These are phyloP conservation scores for Pycnonotus jocosus DNA, from an alignment of 2,113 vertebrate genomes.

Conservation along the genomic window DNA sequence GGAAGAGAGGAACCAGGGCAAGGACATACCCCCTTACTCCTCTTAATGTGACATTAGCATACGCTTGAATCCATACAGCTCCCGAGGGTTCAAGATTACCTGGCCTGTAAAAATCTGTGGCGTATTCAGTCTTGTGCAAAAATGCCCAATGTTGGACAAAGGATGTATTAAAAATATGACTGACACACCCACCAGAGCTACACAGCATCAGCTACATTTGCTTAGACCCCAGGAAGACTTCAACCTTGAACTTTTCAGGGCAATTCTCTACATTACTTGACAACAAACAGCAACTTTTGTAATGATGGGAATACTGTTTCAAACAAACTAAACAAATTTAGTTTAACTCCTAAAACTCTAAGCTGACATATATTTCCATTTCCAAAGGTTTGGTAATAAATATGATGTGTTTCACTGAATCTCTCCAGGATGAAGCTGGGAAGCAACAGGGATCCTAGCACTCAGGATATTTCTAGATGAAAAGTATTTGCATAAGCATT, in stretches of 20 bases:
- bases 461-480: neutral
- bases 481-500: neutral
- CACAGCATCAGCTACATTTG: neutral
- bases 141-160: neutral
- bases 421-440: conserved; percentile 29
- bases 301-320: neutral
- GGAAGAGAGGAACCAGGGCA: neutral
- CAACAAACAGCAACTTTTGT: neutral
- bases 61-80: neutral
- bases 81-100: neutral
- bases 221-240: neutral
- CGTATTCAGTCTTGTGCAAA: neutral
- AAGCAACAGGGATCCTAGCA: conserved; percentile 26
- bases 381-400: neutral
- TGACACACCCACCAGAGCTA: neutral
- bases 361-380: neutral
- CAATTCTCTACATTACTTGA: neutral
- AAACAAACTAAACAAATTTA: conserved; percentile 15
- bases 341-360: conserved; percentile 27
- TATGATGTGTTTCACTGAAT: conserved; percentile 33
- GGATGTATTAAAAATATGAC: neutral
- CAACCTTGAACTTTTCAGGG: neutral
- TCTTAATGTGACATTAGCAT: neutral
- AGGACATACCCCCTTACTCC: neutral
- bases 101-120: neutral